phyloP scores from a whole-genome alignment of 2,797 vertebrate species.

The Buphagus erythrorhynchus region DNA sequence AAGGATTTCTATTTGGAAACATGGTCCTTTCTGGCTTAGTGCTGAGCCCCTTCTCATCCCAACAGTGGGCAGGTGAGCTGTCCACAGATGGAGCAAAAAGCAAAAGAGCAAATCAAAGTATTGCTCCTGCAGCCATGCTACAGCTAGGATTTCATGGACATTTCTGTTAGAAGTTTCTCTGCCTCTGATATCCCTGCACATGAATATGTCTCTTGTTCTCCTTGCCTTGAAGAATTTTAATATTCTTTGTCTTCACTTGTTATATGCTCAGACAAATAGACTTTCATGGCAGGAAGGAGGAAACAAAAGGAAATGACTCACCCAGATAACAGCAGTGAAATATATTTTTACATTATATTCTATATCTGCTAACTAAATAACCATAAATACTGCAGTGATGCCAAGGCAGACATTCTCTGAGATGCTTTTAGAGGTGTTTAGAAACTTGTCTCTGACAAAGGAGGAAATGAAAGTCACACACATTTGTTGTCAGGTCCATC shows the following conservation, averaged over 20 bases:
- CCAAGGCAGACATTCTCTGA: neutral
- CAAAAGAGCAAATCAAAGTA: neutral
- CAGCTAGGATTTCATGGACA: neutral
- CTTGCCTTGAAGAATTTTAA: neutral
- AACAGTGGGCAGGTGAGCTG: neutral
- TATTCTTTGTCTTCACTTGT: neutral
- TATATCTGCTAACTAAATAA: slow-evolving; percentile 18
- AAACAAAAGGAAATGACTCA: slow-evolving; percentile 53
- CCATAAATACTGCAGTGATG: neutral
- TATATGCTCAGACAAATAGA: neutral
- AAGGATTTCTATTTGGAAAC: neutral
- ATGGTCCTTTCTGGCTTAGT: neutral
- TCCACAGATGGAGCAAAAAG: neutral
- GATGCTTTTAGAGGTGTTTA: slow-evolving; percentile 17
- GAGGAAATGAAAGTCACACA: neutral
- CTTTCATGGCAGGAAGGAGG: slow-evolving; percentile 19
- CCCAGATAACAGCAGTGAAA: neutral
- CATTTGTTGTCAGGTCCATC: neutral
- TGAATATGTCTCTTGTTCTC: neutral
- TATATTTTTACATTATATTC: slow-evolving; percentile 24
- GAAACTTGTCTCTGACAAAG: neutral
- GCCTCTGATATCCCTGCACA: neutral
- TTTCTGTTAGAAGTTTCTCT: neutral
- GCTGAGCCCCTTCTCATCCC: neutral
- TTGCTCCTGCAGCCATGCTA: neutral